phyloP scores from a whole-genome alignment of 2,113 vertebrate species.

The Gallinago jamesoni region DNA sequence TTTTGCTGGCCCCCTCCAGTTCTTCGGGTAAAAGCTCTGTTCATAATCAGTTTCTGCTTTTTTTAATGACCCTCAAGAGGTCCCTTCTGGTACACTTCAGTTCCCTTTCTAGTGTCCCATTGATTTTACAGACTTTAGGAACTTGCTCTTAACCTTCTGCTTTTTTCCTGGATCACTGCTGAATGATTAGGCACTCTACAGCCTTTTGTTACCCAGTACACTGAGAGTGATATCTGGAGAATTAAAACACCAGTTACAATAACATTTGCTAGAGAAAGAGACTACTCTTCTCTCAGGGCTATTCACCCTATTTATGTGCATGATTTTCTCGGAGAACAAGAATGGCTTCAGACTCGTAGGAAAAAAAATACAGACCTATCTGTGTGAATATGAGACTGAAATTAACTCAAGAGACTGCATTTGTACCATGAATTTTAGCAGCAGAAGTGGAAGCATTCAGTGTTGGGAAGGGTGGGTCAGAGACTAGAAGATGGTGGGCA shows the following conservation, averaged over 20 bases:
- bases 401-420: not conserved
- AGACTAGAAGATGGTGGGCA: not conserved
- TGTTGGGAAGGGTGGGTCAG: not conserved
- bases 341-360: slow-evolving; percentile 52
- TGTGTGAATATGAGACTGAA: not conserved
- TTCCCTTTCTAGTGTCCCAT: slow-evolving; percentile 72
- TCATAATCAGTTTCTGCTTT: slow-evolving; percentile 74
- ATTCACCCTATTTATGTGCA: slow-evolving; percentile 55
- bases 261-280: slow-evolving; percentile 66
- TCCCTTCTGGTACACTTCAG: slow-evolving; percentile 76
- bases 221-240: slow-evolving; percentile 61
- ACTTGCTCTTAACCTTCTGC: slow-evolving; percentile 64
- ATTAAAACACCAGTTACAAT: slow-evolving; percentile 73
- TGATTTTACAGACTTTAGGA: slow-evolving; percentile 77
- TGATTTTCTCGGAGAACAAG: slow-evolving; percentile 65
- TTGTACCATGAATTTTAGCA: slow-evolving; percentile 39
- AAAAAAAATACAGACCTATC: not conserved
- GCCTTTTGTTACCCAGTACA: slow-evolving; percentile 61
- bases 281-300: slow-evolving; percentile 45
- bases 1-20: slow-evolving; percentile 70
- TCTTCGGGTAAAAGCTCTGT: slow-evolving; percentile 68
- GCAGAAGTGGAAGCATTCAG: not conserved
- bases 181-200: slow-evolving; percentile 63
- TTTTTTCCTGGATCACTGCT: slow-evolving; percentile 56
- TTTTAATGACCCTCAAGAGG: slow-evolving; percentile 74